Evolutionary conservation across 2,797 vertebrate species (phyloP).

Genomic region (Oreonectes daqikongensis): DNA sequence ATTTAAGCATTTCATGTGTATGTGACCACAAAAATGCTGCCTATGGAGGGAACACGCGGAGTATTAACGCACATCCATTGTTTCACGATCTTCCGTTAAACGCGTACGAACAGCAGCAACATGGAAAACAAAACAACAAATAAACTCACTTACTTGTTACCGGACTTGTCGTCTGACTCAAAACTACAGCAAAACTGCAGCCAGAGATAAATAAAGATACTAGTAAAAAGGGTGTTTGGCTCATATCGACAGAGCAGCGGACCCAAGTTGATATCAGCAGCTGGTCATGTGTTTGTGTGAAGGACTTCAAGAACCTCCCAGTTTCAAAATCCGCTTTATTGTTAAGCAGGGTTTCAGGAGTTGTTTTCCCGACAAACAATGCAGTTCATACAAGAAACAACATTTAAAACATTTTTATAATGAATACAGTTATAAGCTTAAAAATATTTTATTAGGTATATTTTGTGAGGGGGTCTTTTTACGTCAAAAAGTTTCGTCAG

Average conservation of each 20-base stretch:
- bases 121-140: not conserved
- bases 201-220: constrained; percentile 30
- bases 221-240: constrained; percentile 7
- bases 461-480: no score
- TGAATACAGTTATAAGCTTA: no score
- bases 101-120: not conserved
- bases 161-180: constrained; percentile 62
- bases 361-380: not conserved
- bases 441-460: no score
- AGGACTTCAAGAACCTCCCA: constrained; percentile 30
- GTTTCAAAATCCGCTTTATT: constrained; percentile 32
- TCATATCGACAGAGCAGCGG: constrained; percentile 60
- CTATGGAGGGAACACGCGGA: not conserved
- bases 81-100: not conserved
- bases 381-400: no score
- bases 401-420: no score
- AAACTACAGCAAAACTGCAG: constrained; percentile 22
- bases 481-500: no score
- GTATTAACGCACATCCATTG: not conserved
- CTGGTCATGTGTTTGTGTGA: constrained; percentile 35
- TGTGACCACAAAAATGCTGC: not conserved
- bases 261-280: not conserved
- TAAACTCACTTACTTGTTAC: constrained; percentile 40
- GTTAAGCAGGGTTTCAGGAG: not conserved
- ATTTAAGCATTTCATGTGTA: not conserved